These are phyloP conservation scores for Sebastes kiyomatsui DNA, from an alignment of 2,797 vertebrate genomes.

Conservation along the genomic window DNA sequence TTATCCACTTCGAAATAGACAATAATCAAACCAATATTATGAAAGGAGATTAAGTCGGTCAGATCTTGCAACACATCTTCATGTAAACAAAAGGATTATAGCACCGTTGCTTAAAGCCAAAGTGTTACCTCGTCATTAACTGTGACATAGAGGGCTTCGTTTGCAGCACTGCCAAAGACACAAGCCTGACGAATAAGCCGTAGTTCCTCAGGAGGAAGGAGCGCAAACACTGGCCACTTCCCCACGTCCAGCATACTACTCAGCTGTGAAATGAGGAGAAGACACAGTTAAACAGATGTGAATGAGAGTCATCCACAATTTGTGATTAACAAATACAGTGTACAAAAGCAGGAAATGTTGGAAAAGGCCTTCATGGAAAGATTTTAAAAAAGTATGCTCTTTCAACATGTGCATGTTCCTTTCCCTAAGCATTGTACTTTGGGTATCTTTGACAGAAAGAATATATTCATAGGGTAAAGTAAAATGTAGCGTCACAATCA, in stretches of 20 bases:
- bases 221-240: slow-evolving; percentile 98
- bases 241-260: slow-evolving; percentile 97
- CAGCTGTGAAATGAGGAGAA: slow-evolving; percentile 43
- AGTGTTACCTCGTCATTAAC: slow-evolving; percentile 93
- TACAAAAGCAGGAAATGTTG: not conserved
- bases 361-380: not conserved
- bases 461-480: not conserved
- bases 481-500: not conserved
- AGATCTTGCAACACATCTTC: not conserved
- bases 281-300: slow-evolving; percentile 1
- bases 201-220: slow-evolving; percentile 93
- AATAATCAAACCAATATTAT: slow-evolving; percentile 5
- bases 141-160: slow-evolving; percentile 95
- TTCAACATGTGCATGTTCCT: not conserved
- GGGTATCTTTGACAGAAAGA: not conserved
- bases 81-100: slow-evolving; percentile 36
- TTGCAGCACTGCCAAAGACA: slow-evolving; percentile 95
- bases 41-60: slow-evolving; percentile 4
- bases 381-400: not conserved
- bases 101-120: not conserved
- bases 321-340: not conserved
- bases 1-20: slow-evolving; percentile 13
- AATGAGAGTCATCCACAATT: not conserved
- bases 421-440: not conserved
- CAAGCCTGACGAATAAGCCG: slow-evolving; percentile 94